Evolutionary conservation across 35 echinoderm and acorn worm species (phyloP).

Genomic region (Eucidaris tribuloides): DNA sequence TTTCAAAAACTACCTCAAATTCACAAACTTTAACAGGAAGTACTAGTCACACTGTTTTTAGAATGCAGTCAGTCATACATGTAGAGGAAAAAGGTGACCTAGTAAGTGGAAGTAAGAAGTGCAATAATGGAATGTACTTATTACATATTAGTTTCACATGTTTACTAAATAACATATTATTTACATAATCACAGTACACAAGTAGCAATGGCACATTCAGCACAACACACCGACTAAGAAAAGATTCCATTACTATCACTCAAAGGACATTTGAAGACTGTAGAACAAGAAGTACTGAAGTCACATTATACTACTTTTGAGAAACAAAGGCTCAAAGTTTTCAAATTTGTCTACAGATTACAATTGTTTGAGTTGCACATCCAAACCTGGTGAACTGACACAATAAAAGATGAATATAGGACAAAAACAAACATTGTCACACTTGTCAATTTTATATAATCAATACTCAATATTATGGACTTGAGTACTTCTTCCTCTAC

Average conservation of each 20-base stretch:
- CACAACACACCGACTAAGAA: background rate
- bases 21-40: background rate
- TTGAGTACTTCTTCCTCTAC: too few relatives aligned
- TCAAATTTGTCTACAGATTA: too few relatives aligned
- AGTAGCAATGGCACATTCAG: background rate
- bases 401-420: too few relatives aligned
- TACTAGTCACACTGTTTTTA: background rate
- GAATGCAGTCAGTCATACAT: too few relatives aligned
- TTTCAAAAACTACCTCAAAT: constrained; percentile 3
- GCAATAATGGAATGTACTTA: background rate
- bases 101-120: background rate
- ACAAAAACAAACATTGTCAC: too few relatives aligned
- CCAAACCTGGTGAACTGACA: too few relatives aligned
- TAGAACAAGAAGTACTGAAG: too few relatives aligned
- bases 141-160: background rate
- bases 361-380: too few relatives aligned
- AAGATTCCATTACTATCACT: background rate
- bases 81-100: too few relatives aligned
- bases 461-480: too few relatives aligned
- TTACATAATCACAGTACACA: background rate
- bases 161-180: background rate
- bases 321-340: too few relatives aligned
- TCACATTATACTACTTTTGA: too few relatives aligned
- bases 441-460: background rate
- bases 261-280: background rate